Conservation (phyloP, 2,888 invertebrate species). For the Cerceris ruficornis region DNA sequence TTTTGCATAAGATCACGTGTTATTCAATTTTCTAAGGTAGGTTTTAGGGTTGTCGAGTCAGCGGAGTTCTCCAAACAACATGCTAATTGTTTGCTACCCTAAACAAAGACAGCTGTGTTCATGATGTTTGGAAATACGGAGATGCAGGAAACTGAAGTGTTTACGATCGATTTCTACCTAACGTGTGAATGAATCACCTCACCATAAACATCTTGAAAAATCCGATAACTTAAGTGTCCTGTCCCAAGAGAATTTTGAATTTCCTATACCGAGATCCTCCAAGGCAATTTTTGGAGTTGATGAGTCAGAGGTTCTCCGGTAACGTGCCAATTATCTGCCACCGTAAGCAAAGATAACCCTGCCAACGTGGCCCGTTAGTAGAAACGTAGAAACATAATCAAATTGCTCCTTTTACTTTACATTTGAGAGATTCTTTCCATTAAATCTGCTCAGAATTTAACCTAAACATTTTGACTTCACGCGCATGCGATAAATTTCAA, state of each 20-base stretch:
- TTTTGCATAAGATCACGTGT: too few relatives aligned
- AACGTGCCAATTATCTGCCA: background rate
- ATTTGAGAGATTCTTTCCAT: background rate
- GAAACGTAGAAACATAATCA: background rate
- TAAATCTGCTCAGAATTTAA: background rate
- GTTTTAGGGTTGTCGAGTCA: too few relatives aligned
- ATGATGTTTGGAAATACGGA: background rate
- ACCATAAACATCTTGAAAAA: constrained; percentile 44
- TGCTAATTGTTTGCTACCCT: too few relatives aligned
- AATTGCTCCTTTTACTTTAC: background rate
- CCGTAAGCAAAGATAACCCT: background rate
- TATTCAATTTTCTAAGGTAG: too few relatives aligned
- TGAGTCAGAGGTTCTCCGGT: background rate
- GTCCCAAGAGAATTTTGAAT: background rate
- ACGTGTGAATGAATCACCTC: background rate
- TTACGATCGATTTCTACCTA: too few relatives aligned
- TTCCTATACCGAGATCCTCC: background rate
- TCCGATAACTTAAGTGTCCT: background rate
- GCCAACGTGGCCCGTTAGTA: background rate
- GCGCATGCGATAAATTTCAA: too few relatives aligned
- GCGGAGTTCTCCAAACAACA: too few relatives aligned
- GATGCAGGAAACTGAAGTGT: too few relatives aligned
- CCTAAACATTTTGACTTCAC: too few relatives aligned
- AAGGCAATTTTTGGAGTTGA: background rate
- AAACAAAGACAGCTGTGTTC: too few relatives aligned